These are phyloP conservation scores for Proales similis DNA, from an alignment of 1,140 invertebrate genomes.

Conservation along the genomic window DNA sequence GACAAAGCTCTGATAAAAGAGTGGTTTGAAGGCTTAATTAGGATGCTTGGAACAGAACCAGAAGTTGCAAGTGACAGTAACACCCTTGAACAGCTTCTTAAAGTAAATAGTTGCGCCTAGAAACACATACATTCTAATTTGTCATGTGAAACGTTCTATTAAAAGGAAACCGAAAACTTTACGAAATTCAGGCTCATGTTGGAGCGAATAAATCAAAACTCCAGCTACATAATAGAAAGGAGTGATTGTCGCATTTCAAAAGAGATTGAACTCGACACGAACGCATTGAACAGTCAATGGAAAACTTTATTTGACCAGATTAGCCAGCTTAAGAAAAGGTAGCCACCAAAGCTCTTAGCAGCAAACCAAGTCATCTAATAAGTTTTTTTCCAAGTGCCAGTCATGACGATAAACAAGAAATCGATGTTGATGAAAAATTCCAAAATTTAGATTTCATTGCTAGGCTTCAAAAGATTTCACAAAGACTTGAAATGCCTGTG, in stretches of 20 bases:
- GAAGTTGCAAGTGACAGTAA: constrained; percentile 5
- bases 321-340: constrained; percentile 24
- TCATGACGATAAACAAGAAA: too few species aligned
- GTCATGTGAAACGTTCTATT: too few species aligned
- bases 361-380: too few species aligned
- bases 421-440: too few species aligned
- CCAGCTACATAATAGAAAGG: constrained; percentile 11
- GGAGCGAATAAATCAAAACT: constrained; percentile 19
- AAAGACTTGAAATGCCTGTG: too few species aligned
- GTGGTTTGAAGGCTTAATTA: constrained; percentile 20
- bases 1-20: constrained; percentile 6
- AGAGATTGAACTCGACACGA: not conserved
- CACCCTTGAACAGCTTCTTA: not conserved
- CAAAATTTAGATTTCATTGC: too few species aligned
- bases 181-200: constrained; percentile 11
- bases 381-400: too few species aligned
- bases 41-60: not conserved
- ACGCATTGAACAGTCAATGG: constrained; percentile 20
- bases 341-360: too few species aligned
- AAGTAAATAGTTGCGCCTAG: not conserved
- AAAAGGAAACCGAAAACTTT: not conserved
- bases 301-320: constrained; percentile 16
- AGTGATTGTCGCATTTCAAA: not conserved
- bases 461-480: too few species aligned
- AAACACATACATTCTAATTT: not conserved